phyloP scores from a whole-genome alignment of 2,797 vertebrate genomes.

The Knipowitschia caucasica region DNA sequence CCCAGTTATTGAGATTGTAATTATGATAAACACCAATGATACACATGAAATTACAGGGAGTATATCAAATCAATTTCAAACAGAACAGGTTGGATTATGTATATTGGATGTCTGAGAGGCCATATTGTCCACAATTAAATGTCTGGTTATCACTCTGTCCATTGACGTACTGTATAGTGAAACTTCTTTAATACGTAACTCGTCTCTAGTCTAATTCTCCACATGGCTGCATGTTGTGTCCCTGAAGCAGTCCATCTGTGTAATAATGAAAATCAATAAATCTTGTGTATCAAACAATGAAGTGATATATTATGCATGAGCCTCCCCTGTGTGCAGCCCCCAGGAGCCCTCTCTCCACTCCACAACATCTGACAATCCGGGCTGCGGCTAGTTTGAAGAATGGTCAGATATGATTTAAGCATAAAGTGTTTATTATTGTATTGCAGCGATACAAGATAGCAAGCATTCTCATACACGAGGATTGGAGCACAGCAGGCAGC shows the following conservation, averaged over 20 bases:
- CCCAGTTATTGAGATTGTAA: too few species aligned
- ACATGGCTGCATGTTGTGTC: constrained; percentile 8
- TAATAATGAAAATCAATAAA: constrained; percentile 31
- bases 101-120: not conserved
- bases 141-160: not conserved
- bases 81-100: not conserved
- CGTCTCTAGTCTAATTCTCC: constrained; percentile 21
- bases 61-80: not conserved
- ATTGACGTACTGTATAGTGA: too few species aligned
- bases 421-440: constrained; percentile 7
- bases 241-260: not conserved
- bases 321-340: constrained; percentile 20
- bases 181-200: not conserved
- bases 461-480: not conserved
- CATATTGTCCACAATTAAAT: not conserved
- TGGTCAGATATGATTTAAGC: constrained; percentile 26
- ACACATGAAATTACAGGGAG: not conserved
- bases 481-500: constrained; percentile 2
- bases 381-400: constrained; percentile 17
- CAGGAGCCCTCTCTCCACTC: constrained; percentile 13
- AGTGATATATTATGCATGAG: constrained; percentile 39
- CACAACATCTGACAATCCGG: constrained; percentile 6
- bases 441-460: constrained; percentile 3
- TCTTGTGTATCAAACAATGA: constrained; percentile 30
- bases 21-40: not conserved